Conservation (phyloP, 1,140 invertebrate species). For the Drosophila gunungcola region DNA sequence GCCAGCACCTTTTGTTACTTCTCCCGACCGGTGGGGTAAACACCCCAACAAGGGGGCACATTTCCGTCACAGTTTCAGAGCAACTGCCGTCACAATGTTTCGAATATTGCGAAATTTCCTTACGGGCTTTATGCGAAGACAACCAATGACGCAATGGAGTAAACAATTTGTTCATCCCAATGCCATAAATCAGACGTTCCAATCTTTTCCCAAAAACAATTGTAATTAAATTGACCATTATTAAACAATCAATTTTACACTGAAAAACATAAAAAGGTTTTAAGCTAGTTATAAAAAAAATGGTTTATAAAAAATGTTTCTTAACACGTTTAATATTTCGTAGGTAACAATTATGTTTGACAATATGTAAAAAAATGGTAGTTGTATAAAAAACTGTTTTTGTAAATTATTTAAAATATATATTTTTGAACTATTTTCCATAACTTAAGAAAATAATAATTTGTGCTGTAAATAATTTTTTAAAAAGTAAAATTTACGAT, state of each 20-base stretch:
- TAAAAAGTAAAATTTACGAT: no score
- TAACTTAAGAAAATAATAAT: no score
- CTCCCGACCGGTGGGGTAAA: background rate
- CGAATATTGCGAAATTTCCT: constrained; percentile 9
- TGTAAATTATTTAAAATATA: no score
- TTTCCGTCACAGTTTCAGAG: background rate
- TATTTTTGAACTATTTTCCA: no score
- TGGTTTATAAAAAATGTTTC: no score
- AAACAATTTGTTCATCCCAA: constrained; percentile 20
- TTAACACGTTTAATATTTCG: no score
- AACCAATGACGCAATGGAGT: constrained; percentile 32
- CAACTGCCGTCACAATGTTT: background rate
- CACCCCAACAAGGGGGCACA: background rate
- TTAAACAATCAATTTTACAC: background rate
- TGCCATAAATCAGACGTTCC: constrained; percentile 18
- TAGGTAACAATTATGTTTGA: no score
- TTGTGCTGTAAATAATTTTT: no score
- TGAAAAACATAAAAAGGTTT: no score
- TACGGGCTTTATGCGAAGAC: constrained; percentile 12
- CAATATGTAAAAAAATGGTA: no score
- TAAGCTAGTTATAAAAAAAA: no score
- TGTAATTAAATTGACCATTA: constrained; percentile 24
- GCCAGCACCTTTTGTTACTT: constrained; percentile 24
- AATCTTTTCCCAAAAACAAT: constrained; percentile 6
- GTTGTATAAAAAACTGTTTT: no score